Evolutionary conservation across 1,140 invertebrate genomes (phyloP), one percentile per base, ranked within the genome.

Genomic region (Eumaeus atala): DNA sequence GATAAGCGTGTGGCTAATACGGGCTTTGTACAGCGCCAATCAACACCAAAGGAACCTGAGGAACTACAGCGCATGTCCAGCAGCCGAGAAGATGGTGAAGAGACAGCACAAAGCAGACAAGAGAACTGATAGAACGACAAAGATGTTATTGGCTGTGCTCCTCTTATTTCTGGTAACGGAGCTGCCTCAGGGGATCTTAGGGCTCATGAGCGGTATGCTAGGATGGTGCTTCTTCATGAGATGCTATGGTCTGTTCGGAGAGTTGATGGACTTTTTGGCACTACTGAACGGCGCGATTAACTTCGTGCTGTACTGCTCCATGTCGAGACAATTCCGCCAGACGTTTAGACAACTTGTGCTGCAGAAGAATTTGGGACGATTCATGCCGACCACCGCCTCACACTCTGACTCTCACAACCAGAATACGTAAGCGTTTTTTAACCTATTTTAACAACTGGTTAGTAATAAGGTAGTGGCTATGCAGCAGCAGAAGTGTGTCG

Each of bases 231-330:
- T 95, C 73, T 95, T 95, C 64, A 78, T 89, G 17, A 89, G 87
- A 47, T 95, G 93, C 71, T 95, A 95, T 69, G 89, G 91, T 79
- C 91, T 92, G 28, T 93, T 97, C 49, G 96, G 95, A 0, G 95
- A 97, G 75, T 67, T 98, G 8, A 96, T 97, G 93, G 97, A 98
- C 76, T 91, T 97, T 14, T 83, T 98, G 51, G 97, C 97, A 0
- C 87, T 98, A 4, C 84, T 98, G 51, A 98, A 98, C 85, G 95
- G 95, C 6, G 94, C 95, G 7, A 93, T 98, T 40, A 98, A 97
- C 74, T 98, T 98, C 76, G 93, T 98, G 40, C 89, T 98, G 6
- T 98, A 98, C 76, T 98, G 96, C 64, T 92, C 93, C 21, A 98
- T 98, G 97, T 96, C 95, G 38, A 90, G 94, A 47, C 96, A 97